Conservation (phyloP, 2,797 vertebrate genomes). For the Masticophis lateralis region DNA sequence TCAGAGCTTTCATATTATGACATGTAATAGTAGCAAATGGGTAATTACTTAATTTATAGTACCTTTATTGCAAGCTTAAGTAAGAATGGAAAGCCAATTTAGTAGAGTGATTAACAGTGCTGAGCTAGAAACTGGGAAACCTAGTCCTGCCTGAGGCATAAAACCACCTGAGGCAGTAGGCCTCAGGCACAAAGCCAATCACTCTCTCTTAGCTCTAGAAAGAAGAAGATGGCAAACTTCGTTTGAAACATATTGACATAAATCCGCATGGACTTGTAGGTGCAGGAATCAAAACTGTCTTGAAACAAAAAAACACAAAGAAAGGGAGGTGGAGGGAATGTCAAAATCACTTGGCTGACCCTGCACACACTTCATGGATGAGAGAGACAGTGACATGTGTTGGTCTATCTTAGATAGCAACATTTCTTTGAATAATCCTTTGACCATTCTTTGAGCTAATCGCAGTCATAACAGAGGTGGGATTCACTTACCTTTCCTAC, state of each 20-base stretch:
- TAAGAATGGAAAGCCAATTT: not conserved
- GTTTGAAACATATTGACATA: not conserved
- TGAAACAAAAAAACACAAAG: not conserved
- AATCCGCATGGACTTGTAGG: not conserved
- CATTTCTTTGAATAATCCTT: not conserved
- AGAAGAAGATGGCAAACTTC: not conserved
- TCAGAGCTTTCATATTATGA: not conserved
- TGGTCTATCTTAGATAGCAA: not conserved
- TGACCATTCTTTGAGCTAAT: not conserved
- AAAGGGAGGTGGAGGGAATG: not conserved
- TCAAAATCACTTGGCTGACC: not conserved
- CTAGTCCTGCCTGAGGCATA: not conserved
- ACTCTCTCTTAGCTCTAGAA: not conserved
- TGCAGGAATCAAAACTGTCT: not conserved
- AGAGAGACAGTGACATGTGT: not conserved
- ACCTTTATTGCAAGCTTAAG: not conserved
- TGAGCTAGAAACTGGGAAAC: not conserved
- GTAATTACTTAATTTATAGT: not conserved
- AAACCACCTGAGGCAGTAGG: not conserved
- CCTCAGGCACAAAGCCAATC: not conserved
- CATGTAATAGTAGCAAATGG: not conserved
- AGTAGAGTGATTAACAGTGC: not conserved
- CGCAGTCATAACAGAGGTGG: not conserved
- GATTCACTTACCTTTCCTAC: too few relatives aligned
- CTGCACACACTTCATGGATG: not conserved